These are phyloP conservation scores for Hyla sarda DNA, from an alignment of 2,113 vertebrate species.

Conservation along the genomic window DNA sequence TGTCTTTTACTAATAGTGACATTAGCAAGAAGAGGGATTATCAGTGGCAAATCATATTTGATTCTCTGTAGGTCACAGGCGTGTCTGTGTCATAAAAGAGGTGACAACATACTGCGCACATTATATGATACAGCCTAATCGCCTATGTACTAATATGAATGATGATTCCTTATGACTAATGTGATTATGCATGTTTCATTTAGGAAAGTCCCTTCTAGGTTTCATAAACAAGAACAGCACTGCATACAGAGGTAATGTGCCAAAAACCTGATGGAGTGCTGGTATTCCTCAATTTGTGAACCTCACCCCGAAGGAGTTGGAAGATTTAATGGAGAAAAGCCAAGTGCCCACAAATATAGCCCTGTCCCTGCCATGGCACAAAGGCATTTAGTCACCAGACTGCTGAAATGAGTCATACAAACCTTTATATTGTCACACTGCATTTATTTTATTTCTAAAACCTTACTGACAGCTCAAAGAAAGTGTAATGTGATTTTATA, in stretches of 20 bases:
- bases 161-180: no score
- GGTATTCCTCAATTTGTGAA: slow-evolving; percentile 7
- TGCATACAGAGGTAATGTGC: neutral
- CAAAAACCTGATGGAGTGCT: neutral
- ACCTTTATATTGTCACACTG: neutral
- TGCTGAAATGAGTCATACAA: neutral
- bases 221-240: neutral
- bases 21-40: no score
- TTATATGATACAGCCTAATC: no score
- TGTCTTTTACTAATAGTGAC: no score
- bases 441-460: slow-evolving; percentile 12
- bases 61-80: no score
- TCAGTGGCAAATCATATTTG: no score
- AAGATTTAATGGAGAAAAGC: neutral
- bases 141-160: no score
- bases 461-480: neutral
- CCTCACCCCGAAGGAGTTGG: slow-evolving; percentile 30
- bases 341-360: slow-evolving; percentile 6
- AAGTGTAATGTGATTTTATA: neutral
- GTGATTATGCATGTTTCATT: no score
- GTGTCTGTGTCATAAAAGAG: no score
- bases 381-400: slow-evolving; percentile 22
- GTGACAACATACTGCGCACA: no score
- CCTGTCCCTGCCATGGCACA: neutral
- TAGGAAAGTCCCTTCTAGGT: neutral